Conservation (phyloP, 2,797 vertebrate genomes). For the Sus cebifrons region DNA sequence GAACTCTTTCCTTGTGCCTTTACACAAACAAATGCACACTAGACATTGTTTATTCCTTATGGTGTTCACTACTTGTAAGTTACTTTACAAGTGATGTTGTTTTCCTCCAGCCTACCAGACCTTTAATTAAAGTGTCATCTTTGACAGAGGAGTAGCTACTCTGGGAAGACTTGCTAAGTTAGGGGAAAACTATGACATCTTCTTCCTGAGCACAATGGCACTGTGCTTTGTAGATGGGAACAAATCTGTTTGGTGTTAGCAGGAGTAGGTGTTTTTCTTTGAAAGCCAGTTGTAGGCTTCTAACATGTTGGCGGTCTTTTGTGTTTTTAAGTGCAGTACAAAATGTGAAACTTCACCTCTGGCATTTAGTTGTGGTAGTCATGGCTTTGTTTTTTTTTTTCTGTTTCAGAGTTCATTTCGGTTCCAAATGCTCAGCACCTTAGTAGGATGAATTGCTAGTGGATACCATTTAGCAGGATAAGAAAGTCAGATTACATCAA, state of each 20-base stretch:
- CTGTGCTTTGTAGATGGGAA: slow-evolving; percentile 64
- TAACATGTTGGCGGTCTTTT: slow-evolving; percentile 8
- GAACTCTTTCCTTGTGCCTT: not conserved
- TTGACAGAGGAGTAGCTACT: slow-evolving; percentile 76
- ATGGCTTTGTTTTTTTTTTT: not conserved
- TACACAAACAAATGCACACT: not conserved
- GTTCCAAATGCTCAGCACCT: not conserved
- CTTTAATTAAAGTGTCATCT: slow-evolving; percentile 84
- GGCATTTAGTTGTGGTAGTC: slow-evolving; percentile 42
- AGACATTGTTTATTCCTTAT: slow-evolving; percentile 9
- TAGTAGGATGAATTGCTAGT: not conserved
- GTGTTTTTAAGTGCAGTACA: slow-evolving; percentile 66
- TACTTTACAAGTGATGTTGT: slow-evolving; percentile 17
- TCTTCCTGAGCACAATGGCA: slow-evolving; percentile 64
- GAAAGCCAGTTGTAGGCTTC: slow-evolving; percentile 38
- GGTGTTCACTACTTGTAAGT: slow-evolving; percentile 8
- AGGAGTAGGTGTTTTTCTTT: slow-evolving; percentile 61
- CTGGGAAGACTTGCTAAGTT: slow-evolving; percentile 53
- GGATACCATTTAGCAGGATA: slow-evolving; percentile 17
- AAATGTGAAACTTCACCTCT: slow-evolving; percentile 32
- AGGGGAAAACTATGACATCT: slow-evolving; percentile 67
- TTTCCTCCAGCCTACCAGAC: slow-evolving; percentile 42
- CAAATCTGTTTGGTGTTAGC: slow-evolving; percentile 70
- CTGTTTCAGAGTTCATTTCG: slow-evolving; percentile 2
- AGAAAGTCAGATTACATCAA: not conserved